Conservation (phyloP, 2,797 vertebrate genomes). For the Sitta carolinensis region DNA sequence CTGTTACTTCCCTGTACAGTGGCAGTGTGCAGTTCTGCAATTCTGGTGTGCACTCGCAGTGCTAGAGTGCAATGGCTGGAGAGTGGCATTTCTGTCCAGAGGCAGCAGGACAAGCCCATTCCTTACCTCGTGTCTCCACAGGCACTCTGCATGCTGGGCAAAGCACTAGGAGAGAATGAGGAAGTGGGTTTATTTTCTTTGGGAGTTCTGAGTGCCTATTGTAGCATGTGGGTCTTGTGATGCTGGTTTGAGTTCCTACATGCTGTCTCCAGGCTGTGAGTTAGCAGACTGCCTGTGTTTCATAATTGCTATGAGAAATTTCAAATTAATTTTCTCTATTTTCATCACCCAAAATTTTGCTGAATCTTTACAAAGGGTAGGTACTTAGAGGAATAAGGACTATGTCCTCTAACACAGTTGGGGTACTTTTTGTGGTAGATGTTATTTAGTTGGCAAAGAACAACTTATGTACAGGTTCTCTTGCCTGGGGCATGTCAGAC, state of each 20-base stretch:
- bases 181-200: neutral
- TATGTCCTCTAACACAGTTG: neutral
- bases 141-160: rapidly evolving
- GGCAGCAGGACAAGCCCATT: neutral
- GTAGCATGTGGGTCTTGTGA: neutral
- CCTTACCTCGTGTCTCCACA: neutral
- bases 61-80: rapidly evolving
- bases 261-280: neutral
- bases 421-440: neutral
- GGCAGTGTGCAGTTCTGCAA: rapidly evolving
- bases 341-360: neutral
- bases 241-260: neutral
- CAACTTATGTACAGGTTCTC: neutral
- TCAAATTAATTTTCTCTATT: neutral
- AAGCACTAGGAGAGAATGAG: neutral
- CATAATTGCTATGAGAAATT: neutral
- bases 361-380: neutral
- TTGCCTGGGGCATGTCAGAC: neutral
- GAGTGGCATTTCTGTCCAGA: neutral
- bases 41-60: rapidly evolving
- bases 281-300: neutral
- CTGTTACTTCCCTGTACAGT: neutral
- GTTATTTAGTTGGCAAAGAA: neutral
- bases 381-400: neutral
- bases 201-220: neutral